Conservation (phyloP, 2,888 invertebrate species). For the Diabrotica balteata region DNA sequence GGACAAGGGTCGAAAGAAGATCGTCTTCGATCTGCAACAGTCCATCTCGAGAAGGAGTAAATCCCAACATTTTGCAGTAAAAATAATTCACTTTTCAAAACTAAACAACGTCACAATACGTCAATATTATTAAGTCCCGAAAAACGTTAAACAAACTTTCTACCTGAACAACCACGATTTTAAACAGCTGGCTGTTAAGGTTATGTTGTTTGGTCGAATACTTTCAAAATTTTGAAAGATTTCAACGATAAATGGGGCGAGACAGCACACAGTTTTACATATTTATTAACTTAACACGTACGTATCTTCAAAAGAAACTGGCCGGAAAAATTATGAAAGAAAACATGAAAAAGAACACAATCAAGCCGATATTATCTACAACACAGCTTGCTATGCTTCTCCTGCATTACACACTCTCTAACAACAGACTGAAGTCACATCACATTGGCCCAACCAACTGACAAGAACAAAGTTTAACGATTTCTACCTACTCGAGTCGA, state of each 20-base stretch:
- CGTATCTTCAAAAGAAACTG: conserved; percentile 36
- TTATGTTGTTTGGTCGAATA: conserved; percentile 37
- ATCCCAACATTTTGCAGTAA: conserved; percentile 61
- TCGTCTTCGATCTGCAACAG: conserved; percentile 76
- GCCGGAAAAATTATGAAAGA: conserved; percentile 39
- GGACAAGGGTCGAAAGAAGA: conserved; percentile 71
- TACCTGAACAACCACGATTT: conserved; percentile 40
- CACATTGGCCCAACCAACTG: conserved; percentile 14
- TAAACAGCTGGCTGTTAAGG: conserved; percentile 42
- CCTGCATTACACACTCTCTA: conserved; percentile 42
- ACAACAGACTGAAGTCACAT: conserved; percentile 44
- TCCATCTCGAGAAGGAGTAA: conserved; percentile 72
- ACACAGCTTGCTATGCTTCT: conserved; percentile 55
- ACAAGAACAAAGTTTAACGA: conserved; percentile 25
- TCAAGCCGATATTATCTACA: conserved; percentile 52
- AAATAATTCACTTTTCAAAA: conserved; percentile 28
- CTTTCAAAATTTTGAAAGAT: conserved; percentile 37
- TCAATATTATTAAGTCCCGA: conserved; percentile 31
- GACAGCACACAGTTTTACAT: conserved; percentile 38
- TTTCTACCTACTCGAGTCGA: conserved; percentile 25
- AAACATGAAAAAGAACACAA: conserved; percentile 52
- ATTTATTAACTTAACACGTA: conserved; percentile 37
- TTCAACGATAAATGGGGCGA: conserved; percentile 25
- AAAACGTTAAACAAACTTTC: conserved; percentile 31
- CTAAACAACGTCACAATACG: conserved; percentile 31